Percentiles rank a stretch among this genome's conserved stretches.
Evolutionary conservation across 2,888 invertebrate species (phyloP).

Genomic region (Plebejus melissa): DNA sequence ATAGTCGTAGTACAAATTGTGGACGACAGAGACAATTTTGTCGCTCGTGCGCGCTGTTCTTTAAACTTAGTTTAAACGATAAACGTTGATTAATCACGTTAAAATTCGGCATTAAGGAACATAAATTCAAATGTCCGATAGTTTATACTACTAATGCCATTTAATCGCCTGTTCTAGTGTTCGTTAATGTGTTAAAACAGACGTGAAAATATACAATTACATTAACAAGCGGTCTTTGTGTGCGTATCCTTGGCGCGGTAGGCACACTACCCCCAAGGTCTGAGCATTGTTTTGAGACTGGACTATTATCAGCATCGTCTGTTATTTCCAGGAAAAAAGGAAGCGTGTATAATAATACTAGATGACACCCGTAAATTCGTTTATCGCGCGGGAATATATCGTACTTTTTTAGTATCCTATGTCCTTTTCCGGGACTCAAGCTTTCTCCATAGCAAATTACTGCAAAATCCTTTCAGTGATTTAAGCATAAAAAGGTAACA

Average conservation of each 20-base stretch:
- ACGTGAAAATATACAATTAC: constrained; percentile 18
- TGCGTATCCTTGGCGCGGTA: constrained; percentile 17
- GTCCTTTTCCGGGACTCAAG: too few species aligned
- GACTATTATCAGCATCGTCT: background rate
- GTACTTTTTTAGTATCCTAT: too few species aligned
- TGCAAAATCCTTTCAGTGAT: too few species aligned
- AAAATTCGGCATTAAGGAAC: background rate
- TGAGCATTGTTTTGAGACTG: background rate
- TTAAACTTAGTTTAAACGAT: background rate
- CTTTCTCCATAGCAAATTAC: too few species aligned
- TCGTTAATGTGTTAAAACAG: constrained; percentile 4
- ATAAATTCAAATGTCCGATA: background rate
- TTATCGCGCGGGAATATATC: too few species aligned
- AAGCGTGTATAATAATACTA: too few species aligned
- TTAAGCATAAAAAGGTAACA: too few species aligned
- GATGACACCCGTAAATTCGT: too few species aligned
- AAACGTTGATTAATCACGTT: background rate
- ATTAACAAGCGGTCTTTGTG: constrained; percentile 21
- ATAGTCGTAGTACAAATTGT: too few species aligned
- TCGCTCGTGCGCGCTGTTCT: background rate
- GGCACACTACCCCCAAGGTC: constrained; percentile 13
- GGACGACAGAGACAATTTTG: too few species aligned
- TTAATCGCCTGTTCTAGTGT: background rate
- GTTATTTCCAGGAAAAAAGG: background rate
- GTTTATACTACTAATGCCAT: background rate